Evolutionary conservation across 2,888 invertebrate species (phyloP).

Genomic region (Monopis laevigella): DNA sequence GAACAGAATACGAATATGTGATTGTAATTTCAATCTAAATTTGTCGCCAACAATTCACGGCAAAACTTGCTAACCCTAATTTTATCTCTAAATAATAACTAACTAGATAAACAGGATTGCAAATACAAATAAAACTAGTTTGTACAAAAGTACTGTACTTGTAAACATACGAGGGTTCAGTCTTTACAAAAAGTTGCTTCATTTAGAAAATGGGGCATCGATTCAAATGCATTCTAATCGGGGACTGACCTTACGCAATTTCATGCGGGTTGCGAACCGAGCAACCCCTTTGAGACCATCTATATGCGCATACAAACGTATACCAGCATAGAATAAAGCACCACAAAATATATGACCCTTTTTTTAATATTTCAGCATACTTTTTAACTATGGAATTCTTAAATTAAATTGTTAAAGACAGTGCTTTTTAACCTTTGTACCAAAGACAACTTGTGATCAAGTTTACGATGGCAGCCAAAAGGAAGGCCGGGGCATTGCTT

Average conservation of each 20-base stretch:
- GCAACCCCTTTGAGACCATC: slow-evolving; percentile 16
- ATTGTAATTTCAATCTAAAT: slow-evolving; percentile 40
- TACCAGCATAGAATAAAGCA: not conserved
- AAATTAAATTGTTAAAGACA: not conserved
- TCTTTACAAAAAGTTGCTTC: slow-evolving; percentile 40
- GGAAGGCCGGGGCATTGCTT: slow-evolving; percentile 77
- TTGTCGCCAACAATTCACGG: not conserved
- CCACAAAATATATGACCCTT: not conserved
- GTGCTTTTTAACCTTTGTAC: not conserved
- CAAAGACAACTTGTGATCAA: slow-evolving; percentile 8
- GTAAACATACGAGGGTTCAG: slow-evolving; percentile 24
- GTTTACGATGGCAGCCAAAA: slow-evolving; percentile 73
- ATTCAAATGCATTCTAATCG: slow-evolving; percentile 13
- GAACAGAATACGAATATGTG: slow-evolving; percentile 33
- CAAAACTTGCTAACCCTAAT: not conserved
- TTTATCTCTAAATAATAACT: slow-evolving; percentile 1
- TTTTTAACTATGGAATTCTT: not conserved
- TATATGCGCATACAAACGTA: not conserved
- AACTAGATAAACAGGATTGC: too few species aligned
- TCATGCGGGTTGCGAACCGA: slow-evolving; percentile 18
- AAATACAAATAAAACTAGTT: not conserved
- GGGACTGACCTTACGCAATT: slow-evolving; percentile 39
- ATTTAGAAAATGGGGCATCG: slow-evolving; percentile 35
- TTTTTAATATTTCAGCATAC: not conserved
- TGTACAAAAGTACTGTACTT: not conserved